Conservation (phyloP, 2,113 vertebrate genomes). For the Tragelaphus scriptus region DNA sequence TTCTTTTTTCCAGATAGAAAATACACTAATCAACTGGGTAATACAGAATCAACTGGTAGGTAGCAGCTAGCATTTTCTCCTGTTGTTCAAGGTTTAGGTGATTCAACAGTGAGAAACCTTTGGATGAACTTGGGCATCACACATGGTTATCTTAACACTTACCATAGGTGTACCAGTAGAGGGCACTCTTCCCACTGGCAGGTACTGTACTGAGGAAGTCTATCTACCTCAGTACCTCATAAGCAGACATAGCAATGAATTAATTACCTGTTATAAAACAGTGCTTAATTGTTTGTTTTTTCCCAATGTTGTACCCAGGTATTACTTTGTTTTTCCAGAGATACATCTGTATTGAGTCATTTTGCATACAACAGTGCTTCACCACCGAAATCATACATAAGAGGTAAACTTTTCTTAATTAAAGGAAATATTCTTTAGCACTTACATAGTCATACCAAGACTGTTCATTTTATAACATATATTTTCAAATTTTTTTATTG, state of each 20-base stretch:
- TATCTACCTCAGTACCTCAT: background rate
- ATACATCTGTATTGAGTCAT: conserved; percentile 92
- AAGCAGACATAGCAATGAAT: background rate
- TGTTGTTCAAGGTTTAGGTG: background rate
- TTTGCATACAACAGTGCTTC: conserved; percentile 95
- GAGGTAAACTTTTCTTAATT: conserved; percentile 82
- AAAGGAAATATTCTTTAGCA: conserved; percentile 22
- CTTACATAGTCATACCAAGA: background rate
- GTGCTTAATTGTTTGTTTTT: conserved; percentile 42
- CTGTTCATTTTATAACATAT: background rate
- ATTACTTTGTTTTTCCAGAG: conserved; percentile 95
- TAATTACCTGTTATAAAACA: background rate
- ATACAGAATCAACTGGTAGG: background rate
- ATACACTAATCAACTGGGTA: background rate
- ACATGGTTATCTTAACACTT: background rate
- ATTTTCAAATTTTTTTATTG: background rate
- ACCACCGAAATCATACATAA: conserved; percentile 92
- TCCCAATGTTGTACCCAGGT: conserved; percentile 82
- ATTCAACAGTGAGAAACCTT: background rate
- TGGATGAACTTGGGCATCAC: background rate
- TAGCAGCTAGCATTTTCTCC: background rate
- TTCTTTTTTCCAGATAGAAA: conserved; percentile 2
- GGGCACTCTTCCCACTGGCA: background rate
- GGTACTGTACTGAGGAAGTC: background rate
- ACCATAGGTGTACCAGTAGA: background rate